Evolutionary conservation across 2,797 vertebrate genomes (phyloP), one percentile per base, ranked within the genome.

Genomic region (Gadopsis marmoratus): DNA sequence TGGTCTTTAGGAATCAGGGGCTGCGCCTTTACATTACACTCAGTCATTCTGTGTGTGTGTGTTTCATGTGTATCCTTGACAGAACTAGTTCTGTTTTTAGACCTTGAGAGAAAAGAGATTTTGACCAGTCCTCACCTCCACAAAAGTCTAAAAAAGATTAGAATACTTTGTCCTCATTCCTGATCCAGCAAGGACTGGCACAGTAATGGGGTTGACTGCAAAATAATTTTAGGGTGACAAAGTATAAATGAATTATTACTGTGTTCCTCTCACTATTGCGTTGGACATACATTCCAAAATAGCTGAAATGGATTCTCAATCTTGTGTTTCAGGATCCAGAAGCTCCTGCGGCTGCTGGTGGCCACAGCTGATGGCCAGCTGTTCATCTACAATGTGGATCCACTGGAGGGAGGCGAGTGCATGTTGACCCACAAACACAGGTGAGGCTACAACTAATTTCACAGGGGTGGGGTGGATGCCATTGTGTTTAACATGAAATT

Each of bases 361-460:
- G 97, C 96, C 33, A 97, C 97, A 2, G 95, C 96, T 0, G 97
- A 97, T 1, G 97, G 97, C 0, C 97, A 97, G 87, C 92, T 98
- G 3, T 97, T 97, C 86, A 96, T 98, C 93, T 98, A 97, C 90
- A 97, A 97, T 79, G 91, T 98, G 66, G 97, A 98, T 84, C 96
- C 97, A 5, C 95, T 97, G 74, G 97, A 97, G 4, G 97, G 97
- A 12, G 97, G 97, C 4, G 97, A 97, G 86, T 98, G 97, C 78
- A 92, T 93, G 21, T 80, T 98, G 77, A 96, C 95, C 92, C 96
- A 97, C 71, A 96, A 96, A 91, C 97, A 98, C 95, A 97, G 96
- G 97, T 98, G 88, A 95, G 95, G 26, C 11, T 43, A 5, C 23
- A 31, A 8, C 26, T 26, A 6, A 54, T 37, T 19, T 43, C 12